These are phyloP conservation scores for Epinephelus awoara DNA, from an alignment of 2,797 vertebrate species.

Conservation along the genomic window DNA sequence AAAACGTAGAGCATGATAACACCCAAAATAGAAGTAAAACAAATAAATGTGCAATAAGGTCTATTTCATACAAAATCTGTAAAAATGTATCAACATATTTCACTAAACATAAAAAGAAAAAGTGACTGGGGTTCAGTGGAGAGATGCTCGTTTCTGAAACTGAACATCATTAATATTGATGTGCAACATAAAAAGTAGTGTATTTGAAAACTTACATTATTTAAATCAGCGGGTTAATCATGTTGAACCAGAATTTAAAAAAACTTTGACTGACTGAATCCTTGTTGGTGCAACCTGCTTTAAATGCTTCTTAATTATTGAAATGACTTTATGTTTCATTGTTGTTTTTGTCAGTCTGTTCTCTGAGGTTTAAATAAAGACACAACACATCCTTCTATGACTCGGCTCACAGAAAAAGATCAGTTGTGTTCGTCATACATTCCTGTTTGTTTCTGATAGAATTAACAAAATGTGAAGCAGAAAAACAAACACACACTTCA, in stretches of 20 bases:
- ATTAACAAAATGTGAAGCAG: not conserved
- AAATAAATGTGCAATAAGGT: too few relatives aligned
- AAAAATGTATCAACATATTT: too few relatives aligned
- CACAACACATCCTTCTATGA: not conserved
- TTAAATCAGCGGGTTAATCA: not conserved
- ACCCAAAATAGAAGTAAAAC: too few relatives aligned
- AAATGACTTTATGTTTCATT: not conserved
- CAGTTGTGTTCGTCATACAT: not conserved
- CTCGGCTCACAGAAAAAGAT: not conserved
- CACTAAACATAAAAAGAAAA: too few relatives aligned
- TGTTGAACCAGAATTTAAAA: not conserved
- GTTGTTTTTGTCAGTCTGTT: not conserved
- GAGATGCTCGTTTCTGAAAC: too few relatives aligned
- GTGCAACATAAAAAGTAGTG: too few relatives aligned
- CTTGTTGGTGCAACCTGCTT: slow-evolving; percentile 8
- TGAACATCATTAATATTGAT: too few relatives aligned
- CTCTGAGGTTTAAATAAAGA: slow-evolving; percentile 25
- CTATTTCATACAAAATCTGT: too few relatives aligned
- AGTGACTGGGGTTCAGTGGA: too few relatives aligned
- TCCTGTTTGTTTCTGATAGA: slow-evolving; percentile 15
- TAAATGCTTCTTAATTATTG: not conserved
- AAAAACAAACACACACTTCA: not conserved
- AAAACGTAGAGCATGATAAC: too few relatives aligned
- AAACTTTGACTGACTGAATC: not conserved
- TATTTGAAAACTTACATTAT: too few relatives aligned